Base-by-base conservation (phyloP, 2,888 invertebrate genomes). In the Liodrosophila aerea region DNA sequence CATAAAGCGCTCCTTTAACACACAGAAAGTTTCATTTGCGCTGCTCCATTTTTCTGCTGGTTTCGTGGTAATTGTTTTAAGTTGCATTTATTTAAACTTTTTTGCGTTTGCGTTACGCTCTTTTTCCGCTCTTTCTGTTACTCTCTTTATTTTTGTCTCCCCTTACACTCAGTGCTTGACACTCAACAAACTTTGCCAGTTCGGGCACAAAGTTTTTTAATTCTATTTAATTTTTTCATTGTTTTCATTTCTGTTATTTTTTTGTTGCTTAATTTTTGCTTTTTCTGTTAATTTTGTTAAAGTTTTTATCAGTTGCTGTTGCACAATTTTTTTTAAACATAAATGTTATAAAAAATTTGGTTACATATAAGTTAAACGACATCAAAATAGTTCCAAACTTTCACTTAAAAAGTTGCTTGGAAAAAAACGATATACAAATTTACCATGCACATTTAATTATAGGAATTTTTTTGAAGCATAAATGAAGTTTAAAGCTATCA, bases 11-110 rank as follows among this genome's bases (percentile, higher is more conserved):
- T 58, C 41, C 37, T 73, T 81, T 64, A 56, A 51, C 43, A 46
- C 60, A 73, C 56, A 58, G 53, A 59, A 67, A 62, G 52, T 76
- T 73, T 60, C 68, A 52, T 56, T 54, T 67, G 30, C 57, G 54
- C 62, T 66, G 51, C 52, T 54, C 52, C 59, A 60, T 52, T 72
- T 69, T 57, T 41, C 45, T 51, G 67, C 59, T 62, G 67, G 60
- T 64, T 74, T 74, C 82, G 74, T 67, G 72, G 66, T 84, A 81
- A 84, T 80, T 80, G 78, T 80, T 80, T 80, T 74, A 84, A 82
- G 72, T 81, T 77, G 68, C 72, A 81, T 81, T 84, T 84, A 75
- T 81, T 78, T 77, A 68, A 84, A 73, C 62, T 71, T 76, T 72
- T 41, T 66, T 62, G 40, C 41, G 49, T 22, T 37, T 40, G 8